These are phyloP conservation scores for Scaptomyza flava DNA, from an alignment of 2,888 invertebrate species.

Conservation along the genomic window DNA sequence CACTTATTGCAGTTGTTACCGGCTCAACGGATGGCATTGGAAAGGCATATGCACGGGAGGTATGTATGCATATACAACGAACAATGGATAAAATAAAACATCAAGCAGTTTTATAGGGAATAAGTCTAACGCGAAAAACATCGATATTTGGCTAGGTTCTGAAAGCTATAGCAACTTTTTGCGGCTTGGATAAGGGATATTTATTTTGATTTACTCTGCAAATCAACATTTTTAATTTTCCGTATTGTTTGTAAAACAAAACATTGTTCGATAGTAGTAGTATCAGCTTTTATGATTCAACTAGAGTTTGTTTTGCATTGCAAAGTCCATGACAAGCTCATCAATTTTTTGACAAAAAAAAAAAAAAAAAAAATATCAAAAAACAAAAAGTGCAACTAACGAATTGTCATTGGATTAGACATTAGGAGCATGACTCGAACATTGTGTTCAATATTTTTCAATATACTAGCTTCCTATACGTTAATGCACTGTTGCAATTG, in stretches of 20 bases:
- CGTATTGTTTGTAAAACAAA: background rate
- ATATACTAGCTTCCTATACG: constrained; percentile 10
- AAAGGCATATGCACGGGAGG: constrained; percentile 92
- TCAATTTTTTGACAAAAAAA: constrained; percentile 9
- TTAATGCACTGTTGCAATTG: constrained; percentile 40
- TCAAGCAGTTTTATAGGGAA: background rate
- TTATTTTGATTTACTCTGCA: too few relatives aligned
- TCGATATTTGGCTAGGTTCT: too few relatives aligned
- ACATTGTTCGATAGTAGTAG: background rate
- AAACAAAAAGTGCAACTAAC: constrained; percentile 42
- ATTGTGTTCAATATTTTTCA: constrained; percentile 33
- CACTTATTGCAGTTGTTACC: constrained; percentile 89
- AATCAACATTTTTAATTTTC: too few relatives aligned
- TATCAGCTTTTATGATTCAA: background rate
- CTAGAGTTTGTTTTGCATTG: constrained; percentile 7
- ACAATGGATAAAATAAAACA: background rate
- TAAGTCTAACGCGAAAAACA: background rate
- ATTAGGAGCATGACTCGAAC: constrained; percentile 55
- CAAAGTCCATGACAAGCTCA: constrained; percentile 39
- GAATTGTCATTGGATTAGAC: constrained; percentile 25
- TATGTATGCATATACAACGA: constrained; percentile 74
- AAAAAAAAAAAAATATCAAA: background rate
- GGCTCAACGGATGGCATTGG: constrained; percentile 96
- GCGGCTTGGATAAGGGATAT: too few relatives aligned
- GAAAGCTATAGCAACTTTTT: too few relatives aligned